phyloP scores from a whole-genome alignment of 2,888 invertebrate genomes.

The Lamellibrachia satsuma region DNA sequence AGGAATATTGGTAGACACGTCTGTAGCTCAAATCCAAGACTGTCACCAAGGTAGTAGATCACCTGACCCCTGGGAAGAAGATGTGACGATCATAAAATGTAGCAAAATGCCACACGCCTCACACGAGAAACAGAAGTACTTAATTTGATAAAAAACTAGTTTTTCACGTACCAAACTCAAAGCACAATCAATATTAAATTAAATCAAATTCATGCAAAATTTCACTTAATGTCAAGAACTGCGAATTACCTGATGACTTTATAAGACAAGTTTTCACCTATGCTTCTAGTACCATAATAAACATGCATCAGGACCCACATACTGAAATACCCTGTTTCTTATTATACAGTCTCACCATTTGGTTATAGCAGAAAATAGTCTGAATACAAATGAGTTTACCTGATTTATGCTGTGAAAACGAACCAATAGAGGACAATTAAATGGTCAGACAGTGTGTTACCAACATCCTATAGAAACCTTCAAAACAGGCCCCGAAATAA shows the following conservation, averaged over 20 bases:
- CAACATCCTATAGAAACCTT: no score
- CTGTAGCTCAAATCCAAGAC: conserved; percentile 77
- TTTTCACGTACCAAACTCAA: neutral
- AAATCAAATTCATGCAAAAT: neutral
- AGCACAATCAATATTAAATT: neutral
- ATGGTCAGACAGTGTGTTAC: no score
- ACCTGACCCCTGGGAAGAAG: conserved; percentile 77
- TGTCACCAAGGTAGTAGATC: conserved; percentile 89
- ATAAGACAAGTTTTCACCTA: no score
- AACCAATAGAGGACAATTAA: no score
- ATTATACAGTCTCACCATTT: neutral
- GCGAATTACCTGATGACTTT: neutral
- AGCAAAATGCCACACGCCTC: neutral
- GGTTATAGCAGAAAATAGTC: neutral
- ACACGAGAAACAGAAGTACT: neutral
- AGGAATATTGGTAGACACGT: conserved; percentile 92
- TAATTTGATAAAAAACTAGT: neutral
- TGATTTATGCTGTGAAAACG: no score
- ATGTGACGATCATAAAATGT: neutral
- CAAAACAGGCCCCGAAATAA: no score
- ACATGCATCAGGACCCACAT: neutral
- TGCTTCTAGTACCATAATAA: neutral
- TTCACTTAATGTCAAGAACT: neutral
- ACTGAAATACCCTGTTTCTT: neutral
- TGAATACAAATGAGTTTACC: neutral